Base-by-base conservation (phyloP, 2,888 invertebrate species). In the Agriopis aurantiaria region DNA sequence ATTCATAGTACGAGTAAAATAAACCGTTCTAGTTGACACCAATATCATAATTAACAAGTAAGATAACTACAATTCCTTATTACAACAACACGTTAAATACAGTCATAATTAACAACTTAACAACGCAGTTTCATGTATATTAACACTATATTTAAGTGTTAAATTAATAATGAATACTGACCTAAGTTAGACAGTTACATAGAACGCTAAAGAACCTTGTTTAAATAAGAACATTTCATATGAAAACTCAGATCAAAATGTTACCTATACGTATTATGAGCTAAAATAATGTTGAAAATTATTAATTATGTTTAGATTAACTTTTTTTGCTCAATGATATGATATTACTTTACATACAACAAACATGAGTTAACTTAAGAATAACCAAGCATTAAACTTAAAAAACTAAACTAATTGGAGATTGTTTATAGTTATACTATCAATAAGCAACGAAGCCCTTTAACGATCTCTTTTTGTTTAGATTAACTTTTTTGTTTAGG, bases 81-180 rank as follows among this genome's bases (percentile, higher is more conserved):
- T 61, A 67, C 51, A 51, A 17, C 65, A 43, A 12, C 59, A 46
- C 33, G 23, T 17, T 55, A 51, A 40, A 66, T 48, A 41, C 59
- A 33, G 33, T 33, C 33, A 12, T 56, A 43, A 61, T 56, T 9
- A 61, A 67, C 55, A 45, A 33, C 33, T 23, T 8, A 23, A 67
- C 67, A 55, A 43, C 66, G 41, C n/a, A 48, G 53, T 66, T 60
- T 66, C 53, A 48, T 60, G 67, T 61, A 67, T n/a, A 67, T 67
- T 49, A 61, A 61, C 67, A 61, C 67, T 55, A 23, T 55, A 60
- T 61, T 41, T 8, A 33, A 23, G n/a, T 61, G 41, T 46, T 41
- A 10, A 14, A 48, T 8, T 41, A 53, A 52, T 65, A 46, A 59
- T 17, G 23, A 40, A 6, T 23, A 8, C 11, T 33, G 23, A 51